Base-by-base conservation (phyloP, 2,113 vertebrate genomes). In the Agapornis roseicollis region DNA sequence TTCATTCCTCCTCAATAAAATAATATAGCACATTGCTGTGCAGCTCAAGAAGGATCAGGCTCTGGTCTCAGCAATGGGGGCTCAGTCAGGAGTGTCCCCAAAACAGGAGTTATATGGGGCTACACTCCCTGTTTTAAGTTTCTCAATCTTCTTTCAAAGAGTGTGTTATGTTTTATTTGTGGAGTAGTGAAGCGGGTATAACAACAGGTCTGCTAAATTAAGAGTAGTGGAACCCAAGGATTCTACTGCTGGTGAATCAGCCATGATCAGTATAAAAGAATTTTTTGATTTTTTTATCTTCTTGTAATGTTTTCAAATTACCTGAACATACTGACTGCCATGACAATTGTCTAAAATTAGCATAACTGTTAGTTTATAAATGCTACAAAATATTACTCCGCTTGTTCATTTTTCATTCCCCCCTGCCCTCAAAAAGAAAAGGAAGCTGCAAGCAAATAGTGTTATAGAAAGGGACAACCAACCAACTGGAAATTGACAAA, bases 251-350 rank as follows among this genome's bases (percentile, higher is more conserved):
- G 77, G 44, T 78, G 93, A 79, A 81, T 83, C 80, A 88, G 47
- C 41, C 69, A 81, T 35, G 41, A 89, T 93, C 41, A 80, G 76
- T 53, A 82, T 84, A 88, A 95, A 91, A 91, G 47, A 29, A 63
- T 19, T 14, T 37, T 29, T 73, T 76, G 20, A 55, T 42, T 77
- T 70, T 44, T 29, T 18, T 9, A 25, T 73, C 66, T 80, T 92
- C 24, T 85, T 89, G 56, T 82, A 95, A 93, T 88, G 37, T 82
- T 93, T 96, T 88, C 84, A 93, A 93, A 88, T 96, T 93, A 96
- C 66, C 83, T 90, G 82, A 88, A 95, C 69, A 78, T 46, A 72
- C n/a, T 91, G 89, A 94, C 63, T 92, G 58, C 63, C 41, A 85
- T 68, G 49, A 91, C 44, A 88, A 41, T 82, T 80, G 86, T 91